Conservation (phyloP, 2,113 vertebrate genomes). For the Cebidichthys violaceus region DNA sequence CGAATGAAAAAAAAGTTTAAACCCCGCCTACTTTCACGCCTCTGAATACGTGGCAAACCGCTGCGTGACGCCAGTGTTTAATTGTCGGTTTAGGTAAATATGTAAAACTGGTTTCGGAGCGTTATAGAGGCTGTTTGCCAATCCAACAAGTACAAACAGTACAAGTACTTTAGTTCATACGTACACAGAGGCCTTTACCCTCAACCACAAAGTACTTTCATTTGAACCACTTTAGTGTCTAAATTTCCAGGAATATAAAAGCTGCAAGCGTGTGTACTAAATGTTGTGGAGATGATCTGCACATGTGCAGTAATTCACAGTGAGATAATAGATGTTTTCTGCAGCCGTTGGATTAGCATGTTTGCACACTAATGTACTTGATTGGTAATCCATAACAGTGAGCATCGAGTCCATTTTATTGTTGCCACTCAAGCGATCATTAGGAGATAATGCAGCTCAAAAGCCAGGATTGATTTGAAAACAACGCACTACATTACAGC, state of each 20-base stretch:
- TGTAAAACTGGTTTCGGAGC: too few species aligned
- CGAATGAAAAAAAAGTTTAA: background rate
- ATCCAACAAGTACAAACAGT: background rate
- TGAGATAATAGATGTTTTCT: conserved; percentile 1
- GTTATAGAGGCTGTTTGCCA: background rate
- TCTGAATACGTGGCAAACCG: too few species aligned
- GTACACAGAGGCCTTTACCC: background rate
- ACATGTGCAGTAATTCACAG: background rate
- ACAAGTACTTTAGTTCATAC: background rate
- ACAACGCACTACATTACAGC: conserved; percentile 45
- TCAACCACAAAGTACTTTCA: background rate
- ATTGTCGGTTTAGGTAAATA: too few species aligned
- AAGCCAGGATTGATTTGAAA: conserved; percentile 55
- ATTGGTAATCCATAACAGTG: conserved; percentile 11
- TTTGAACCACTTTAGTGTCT: background rate
- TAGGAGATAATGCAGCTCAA: conserved; percentile 60
- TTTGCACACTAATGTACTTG: background rate
- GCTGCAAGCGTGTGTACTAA: background rate
- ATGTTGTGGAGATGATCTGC: background rate
- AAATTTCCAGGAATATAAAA: background rate
- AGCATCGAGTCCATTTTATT: conserved; percentile 22
- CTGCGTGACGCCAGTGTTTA: too few species aligned
- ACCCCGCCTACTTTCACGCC: background rate
- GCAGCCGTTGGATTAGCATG: background rate
- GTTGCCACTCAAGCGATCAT: conserved; percentile 59